A percentile compares a stretch with the other conserved stretches of the same genome.
phyloP scores from a whole-genome alignment of 2,888 invertebrate genomes.

The Agrenia bidenticulata region DNA sequence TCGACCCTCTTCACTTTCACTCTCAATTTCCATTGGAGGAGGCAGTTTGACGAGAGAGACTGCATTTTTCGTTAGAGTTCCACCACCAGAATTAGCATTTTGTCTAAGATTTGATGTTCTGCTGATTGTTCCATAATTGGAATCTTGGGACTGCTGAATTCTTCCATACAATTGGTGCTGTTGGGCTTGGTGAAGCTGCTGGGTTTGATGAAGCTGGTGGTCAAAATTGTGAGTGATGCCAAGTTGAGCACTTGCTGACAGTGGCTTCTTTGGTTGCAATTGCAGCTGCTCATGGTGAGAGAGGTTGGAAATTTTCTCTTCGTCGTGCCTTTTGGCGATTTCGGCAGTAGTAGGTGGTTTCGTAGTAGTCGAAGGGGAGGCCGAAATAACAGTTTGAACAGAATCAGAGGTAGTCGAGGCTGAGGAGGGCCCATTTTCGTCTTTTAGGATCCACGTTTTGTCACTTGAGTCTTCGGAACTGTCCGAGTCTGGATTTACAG shows the following conservation, averaged over 20 bases:
- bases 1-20: constrained; percentile 50
- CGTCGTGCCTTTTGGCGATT: constrained; percentile 15
- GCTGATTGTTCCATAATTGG: constrained; percentile 45
- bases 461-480: constrained; percentile 52
- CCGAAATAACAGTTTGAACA: constrained; percentile 42
- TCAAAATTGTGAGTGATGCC: constrained; percentile 39
- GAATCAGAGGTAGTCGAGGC: constrained; percentile 41
- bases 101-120: constrained; percentile 22
- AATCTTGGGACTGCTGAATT: constrained; percentile 21
- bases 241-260: constrained; percentile 38
- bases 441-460: constrained; percentile 52
- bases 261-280: constrained; percentile 24
- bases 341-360: constrained; percentile 16
- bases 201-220: constrained; percentile 35
- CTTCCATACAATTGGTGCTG: constrained; percentile 13
- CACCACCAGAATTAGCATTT: constrained; percentile 25
- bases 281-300: constrained; percentile 29
- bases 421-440: constrained; percentile 46
- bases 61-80: constrained; percentile 65
- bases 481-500: constrained; percentile 58
- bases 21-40: constrained; percentile 67
- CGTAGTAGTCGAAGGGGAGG: constrained; percentile 27
- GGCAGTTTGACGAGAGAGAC: constrained; percentile 77
- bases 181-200: constrained; percentile 11
- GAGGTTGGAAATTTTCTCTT: constrained; percentile 36